These are phyloP conservation scores for Automeris io DNA, from an alignment of 2,888 invertebrate genomes.

Conservation along the genomic window DNA sequence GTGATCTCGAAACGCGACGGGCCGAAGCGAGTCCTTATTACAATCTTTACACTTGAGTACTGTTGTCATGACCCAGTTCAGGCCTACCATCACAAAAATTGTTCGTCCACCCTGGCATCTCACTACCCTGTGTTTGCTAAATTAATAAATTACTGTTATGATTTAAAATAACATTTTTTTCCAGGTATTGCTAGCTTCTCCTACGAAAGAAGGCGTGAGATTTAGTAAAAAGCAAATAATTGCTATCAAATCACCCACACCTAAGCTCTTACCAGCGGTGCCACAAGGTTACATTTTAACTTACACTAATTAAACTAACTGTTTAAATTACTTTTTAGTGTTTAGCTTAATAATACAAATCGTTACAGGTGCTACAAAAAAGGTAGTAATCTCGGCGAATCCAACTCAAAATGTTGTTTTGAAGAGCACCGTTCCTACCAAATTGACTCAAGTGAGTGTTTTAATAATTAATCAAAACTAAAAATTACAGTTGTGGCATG, in stretches of 20 bases:
- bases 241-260: conserved; percentile 79
- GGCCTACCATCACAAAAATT: too few relatives aligned
- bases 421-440: conserved; percentile 40
- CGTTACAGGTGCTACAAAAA: conserved; percentile 29
- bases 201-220: conserved; percentile 57
- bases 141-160: not conserved
- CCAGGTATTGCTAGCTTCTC: conserved; percentile 61
- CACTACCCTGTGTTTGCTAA: too few relatives aligned
- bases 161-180: conserved; percentile 12
- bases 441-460: conserved; percentile 37
- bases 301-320: not conserved
- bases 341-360: conserved; percentile 12
- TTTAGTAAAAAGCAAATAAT: conserved; percentile 60
- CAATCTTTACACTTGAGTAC: too few relatives aligned
- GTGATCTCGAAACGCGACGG: too few relatives aligned
- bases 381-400: conserved; percentile 46
- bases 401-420: conserved; percentile 47
- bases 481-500: not conserved
- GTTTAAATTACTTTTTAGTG: conserved; percentile 9
- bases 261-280: conserved; percentile 82
- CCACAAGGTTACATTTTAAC: conserved; percentile 33
- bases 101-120: too few relatives aligned
- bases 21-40: too few relatives aligned
- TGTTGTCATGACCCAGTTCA: too few relatives aligned
- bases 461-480: too few relatives aligned